A percentile compares a stretch with the other conserved stretches of the same genome.
These are phyloP conservation scores for Dissostichus mawsoni DNA, from an alignment of 2,113 vertebrate species.

Conservation along the genomic window DNA sequence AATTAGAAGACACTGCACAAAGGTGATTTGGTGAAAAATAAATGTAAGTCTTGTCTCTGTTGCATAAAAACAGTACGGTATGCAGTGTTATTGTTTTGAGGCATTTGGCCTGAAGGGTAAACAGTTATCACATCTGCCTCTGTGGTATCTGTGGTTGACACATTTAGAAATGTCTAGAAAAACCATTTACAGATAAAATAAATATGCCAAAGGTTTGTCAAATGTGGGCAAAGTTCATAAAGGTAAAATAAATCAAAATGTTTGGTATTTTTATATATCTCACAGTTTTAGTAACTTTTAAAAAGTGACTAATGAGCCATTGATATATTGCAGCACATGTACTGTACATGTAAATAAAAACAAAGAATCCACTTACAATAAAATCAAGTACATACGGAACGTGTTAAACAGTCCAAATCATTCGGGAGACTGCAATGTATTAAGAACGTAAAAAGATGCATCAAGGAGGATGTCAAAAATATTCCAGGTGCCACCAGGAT, in stretches of 20 bases:
- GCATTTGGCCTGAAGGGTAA: background rate
- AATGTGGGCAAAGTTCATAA: too few relatives aligned
- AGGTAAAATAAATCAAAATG: too few relatives aligned
- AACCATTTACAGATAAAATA: background rate
- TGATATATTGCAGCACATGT: background rate
- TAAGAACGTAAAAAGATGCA: too few relatives aligned
- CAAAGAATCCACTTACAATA: background rate
- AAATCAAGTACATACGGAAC: too few relatives aligned
- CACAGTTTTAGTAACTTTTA: background rate
- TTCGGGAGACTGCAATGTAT: too few relatives aligned
- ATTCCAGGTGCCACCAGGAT: too few relatives aligned
- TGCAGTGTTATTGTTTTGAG: background rate
- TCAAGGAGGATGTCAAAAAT: too few relatives aligned
- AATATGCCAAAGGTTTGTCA: background rate
- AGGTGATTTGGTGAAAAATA: constrained; percentile 4
- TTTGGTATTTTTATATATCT: too few relatives aligned
- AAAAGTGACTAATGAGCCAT: background rate
- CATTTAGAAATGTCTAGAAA: background rate
- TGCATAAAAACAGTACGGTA: background rate
- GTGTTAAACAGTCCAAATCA: too few relatives aligned
- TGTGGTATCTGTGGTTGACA: too few relatives aligned
- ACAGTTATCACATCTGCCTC: too few relatives aligned
- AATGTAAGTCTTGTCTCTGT: background rate
- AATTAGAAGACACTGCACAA: constrained; percentile 10
- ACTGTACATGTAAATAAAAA: background rate